A percentile compares a stretch with the other conserved stretches of the same genome.
phyloP scores from a whole-genome alignment of 2,113 vertebrate species.

The Cichladusa arquata region DNA sequence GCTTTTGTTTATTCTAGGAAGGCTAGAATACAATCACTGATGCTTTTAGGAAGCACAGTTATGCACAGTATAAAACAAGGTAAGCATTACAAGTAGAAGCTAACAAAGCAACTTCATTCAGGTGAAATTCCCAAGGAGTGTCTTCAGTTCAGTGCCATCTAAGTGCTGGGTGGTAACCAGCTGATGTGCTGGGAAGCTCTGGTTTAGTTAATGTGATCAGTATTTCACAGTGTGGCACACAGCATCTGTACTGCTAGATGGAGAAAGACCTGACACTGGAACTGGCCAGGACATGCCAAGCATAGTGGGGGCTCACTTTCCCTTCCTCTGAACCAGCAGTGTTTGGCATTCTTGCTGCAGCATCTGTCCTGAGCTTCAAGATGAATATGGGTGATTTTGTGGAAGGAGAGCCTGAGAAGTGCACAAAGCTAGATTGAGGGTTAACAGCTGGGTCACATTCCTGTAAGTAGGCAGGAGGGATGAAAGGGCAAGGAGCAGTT shows the following conservation, averaged over 20 bases:
- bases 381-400: neutral
- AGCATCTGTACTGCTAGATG: neutral
- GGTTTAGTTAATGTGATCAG: neutral
- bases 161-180: neutral
- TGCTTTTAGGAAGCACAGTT: neutral
- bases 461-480: neutral
- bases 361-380: neutral
- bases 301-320: accelerated
- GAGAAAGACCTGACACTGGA: neutral
- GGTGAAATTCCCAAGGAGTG: neutral
- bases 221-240: neutral
- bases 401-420: neutral
- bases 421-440: neutral
- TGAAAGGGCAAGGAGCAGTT: neutral
- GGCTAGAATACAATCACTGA: neutral
- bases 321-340: neutral
- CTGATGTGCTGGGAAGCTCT: neutral
- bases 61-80: neutral
- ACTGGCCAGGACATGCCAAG: neutral
- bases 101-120: neutral
- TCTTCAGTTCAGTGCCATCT: neutral
- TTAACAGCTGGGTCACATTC: neutral
- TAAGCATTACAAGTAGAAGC: neutral
- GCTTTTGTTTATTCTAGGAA: neutral
- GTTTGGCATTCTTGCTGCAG: neutral